Evolutionary conservation across 2,113 vertebrate species (phyloP).

Genomic region (Theristicus caerulescens): DNA sequence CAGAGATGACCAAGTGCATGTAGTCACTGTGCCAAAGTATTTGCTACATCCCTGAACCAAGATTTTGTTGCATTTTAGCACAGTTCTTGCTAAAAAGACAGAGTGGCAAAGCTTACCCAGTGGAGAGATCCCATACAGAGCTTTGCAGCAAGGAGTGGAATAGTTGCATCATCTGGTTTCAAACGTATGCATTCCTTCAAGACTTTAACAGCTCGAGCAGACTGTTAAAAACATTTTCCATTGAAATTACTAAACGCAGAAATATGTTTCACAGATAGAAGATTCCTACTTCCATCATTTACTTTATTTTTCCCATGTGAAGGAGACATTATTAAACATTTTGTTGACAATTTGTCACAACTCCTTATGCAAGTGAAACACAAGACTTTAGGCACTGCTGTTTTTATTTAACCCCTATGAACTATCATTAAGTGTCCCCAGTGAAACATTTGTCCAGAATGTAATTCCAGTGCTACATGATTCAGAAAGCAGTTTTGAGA

Average conservation of each 20-base stretch:
- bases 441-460: neutral
- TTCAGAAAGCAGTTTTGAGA: neutral
- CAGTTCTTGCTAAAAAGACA: neutral
- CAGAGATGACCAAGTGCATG: neutral
- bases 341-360: neutral
- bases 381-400: neutral
- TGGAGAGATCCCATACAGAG: slow-evolving; percentile 96
- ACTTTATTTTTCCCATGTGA: neutral
- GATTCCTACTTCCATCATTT: neutral
- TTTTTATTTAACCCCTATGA: neutral
- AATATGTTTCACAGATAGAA: neutral
- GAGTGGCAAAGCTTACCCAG: slow-evolving; percentile 83
- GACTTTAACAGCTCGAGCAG: slow-evolving; percentile 94
- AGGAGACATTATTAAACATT: neutral
- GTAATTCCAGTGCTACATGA: neutral
- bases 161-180: slow-evolving; percentile 93
- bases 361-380: neutral
- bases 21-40: neutral
- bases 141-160: slow-evolving; percentile 94
- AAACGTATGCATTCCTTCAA: slow-evolving; percentile 95
- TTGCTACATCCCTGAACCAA: neutral
- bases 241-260: slow-evolving; percentile 26
- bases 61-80: neutral
- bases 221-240: slow-evolving; percentile 71
- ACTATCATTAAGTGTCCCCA: neutral